A percentile compares a stretch with the other conserved stretches of the same genome.
These are phyloP conservation scores for Coracopsis vasa DNA, from an alignment of 2,113 vertebrate species.

Conservation along the genomic window DNA sequence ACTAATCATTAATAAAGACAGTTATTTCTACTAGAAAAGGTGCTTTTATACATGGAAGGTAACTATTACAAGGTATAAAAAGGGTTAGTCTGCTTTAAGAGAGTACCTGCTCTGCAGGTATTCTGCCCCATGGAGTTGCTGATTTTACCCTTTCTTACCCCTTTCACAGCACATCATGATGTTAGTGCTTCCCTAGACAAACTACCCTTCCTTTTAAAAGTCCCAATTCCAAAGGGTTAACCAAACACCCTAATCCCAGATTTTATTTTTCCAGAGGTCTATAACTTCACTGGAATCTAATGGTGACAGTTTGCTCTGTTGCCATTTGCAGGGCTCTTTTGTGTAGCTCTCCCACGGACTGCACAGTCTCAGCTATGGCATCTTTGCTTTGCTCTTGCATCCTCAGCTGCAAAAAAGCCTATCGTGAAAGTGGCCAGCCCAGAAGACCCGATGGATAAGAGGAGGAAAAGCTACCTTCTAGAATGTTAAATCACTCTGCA, in stretches of 20 bases:
- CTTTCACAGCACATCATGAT: neutral
- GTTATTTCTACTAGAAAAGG: neutral
- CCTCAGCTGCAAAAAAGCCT: neutral
- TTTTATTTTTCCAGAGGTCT: neutral
- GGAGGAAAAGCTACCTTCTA: neutral
- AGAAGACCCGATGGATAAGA: neutral
- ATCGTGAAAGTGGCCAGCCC: neutral
- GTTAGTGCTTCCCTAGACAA: neutral
- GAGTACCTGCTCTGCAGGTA: neutral
- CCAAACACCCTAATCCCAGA: neutral
- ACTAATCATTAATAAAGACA: neutral
- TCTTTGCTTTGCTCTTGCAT: neutral
- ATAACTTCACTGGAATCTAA: neutral
- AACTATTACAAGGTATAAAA: neutral
- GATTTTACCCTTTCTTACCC: neutral
- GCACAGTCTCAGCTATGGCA: fast-evolving
- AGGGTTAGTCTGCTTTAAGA: neutral
- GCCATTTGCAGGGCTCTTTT: neutral
- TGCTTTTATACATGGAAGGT: neutral
- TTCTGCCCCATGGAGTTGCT: neutral
- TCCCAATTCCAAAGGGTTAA: conserved; percentile 11
- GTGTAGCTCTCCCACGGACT: neutral
- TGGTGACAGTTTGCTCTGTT: neutral
- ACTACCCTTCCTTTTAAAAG: neutral
- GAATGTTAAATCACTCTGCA: neutral